These are phyloP conservation scores for Pandemis cinnamomeana DNA, from an alignment of 2,888 invertebrate species.

Conservation along the genomic window DNA sequence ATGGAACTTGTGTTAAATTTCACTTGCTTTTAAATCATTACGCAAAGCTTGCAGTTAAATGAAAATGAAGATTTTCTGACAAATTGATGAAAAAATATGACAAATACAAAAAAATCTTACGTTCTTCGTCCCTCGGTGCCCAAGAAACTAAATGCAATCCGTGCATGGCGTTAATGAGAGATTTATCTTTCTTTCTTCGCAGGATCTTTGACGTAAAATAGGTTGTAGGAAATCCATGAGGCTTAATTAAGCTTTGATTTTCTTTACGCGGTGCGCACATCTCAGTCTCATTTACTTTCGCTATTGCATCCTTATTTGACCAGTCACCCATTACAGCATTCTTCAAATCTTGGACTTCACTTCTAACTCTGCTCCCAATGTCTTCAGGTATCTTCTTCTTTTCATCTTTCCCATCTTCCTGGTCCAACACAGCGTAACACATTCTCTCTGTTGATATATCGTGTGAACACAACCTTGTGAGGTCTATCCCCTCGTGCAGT, in stretches of 20 bases:
- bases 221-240: not conserved
- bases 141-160: constrained; percentile 7
- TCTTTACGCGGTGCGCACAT: not conserved
- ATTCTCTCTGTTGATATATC: not conserved
- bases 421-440: not conserved
- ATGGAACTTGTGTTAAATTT: no score
- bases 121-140: not conserved
- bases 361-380: not conserved
- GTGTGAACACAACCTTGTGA: not conserved
- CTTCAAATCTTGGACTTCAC: constrained; percentile 1
- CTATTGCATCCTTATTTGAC: not conserved
- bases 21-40: no score
- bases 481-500: not conserved
- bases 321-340: constrained; percentile 4
- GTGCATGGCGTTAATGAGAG: not conserved
- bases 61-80: no score
- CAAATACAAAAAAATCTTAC: not conserved
- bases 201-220: not conserved
- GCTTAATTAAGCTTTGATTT: not conserved
- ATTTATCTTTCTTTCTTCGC: constrained; percentile 3
- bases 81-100: no score
- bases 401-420: not conserved
- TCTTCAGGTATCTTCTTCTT: not conserved
- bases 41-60: no score
- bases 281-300: not conserved